Conservation (phyloP, 1,140 invertebrate genomes). For the Ostrea edulis region DNA sequence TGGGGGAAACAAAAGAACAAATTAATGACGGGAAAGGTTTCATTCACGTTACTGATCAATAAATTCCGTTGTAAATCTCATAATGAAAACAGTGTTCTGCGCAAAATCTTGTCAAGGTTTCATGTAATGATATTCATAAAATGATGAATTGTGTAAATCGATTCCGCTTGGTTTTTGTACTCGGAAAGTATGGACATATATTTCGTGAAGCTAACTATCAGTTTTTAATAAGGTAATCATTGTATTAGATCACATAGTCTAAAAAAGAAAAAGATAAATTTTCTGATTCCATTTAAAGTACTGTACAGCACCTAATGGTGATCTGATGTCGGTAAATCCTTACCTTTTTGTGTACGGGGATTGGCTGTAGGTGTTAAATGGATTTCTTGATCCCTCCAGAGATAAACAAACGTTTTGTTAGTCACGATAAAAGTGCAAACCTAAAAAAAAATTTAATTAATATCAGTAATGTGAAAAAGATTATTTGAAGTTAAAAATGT, state of each 20-base stretch:
- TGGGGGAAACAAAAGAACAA: neutral
- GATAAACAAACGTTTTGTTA: constrained; percentile 7
- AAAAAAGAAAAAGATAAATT: too few species aligned
- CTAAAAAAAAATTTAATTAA: neutral
- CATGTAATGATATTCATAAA: neutral
- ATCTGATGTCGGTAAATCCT: too few species aligned
- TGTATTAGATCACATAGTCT: too few species aligned
- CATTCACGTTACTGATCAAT: neutral
- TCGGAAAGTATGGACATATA: too few species aligned
- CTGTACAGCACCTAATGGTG: too few species aligned
- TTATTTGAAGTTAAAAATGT: neutral
- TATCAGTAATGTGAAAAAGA: neutral
- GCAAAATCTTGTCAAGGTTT: neutral
- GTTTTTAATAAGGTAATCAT: too few species aligned
- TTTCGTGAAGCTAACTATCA: too few species aligned
- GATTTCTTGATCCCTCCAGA: neutral
- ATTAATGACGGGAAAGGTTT: neutral
- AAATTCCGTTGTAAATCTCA: neutral
- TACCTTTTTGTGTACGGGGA: too few species aligned
- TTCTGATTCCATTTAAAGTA: too few species aligned
- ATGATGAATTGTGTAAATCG: neutral
- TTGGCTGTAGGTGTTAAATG: neutral
- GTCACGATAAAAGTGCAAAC: constrained; percentile 17
- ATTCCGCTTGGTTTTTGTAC: too few species aligned
- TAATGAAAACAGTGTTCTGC: neutral